These are phyloP conservation scores for Ormyrus rosae DNA, from an alignment of 2,888 invertebrate species.

Conservation along the genomic window DNA sequence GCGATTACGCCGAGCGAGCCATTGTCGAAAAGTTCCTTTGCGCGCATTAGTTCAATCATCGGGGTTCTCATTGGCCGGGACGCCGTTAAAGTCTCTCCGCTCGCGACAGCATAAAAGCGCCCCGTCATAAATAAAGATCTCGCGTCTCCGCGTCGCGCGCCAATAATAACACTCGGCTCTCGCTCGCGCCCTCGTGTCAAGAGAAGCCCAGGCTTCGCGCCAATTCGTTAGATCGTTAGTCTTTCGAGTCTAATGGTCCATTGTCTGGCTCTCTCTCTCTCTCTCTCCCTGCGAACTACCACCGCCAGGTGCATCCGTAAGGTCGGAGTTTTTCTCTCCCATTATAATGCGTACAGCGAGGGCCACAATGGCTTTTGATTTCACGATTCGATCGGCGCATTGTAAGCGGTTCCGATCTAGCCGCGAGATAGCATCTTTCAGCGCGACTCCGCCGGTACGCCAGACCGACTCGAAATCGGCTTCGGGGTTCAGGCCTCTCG, in stretches of 20 bases:
- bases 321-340: constrained; percentile 21
- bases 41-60: constrained; percentile 23
- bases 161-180: background rate
- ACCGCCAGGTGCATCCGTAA: constrained; percentile 34
- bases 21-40: constrained; percentile 29
- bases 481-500: constrained; percentile 8
- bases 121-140: constrained; percentile 46
- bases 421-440: background rate
- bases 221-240: constrained; percentile 33
- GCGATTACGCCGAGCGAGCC: background rate
- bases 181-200: background rate
- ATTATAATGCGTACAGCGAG: background rate
- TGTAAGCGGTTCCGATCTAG: constrained; percentile 22
- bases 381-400: constrained; percentile 44
- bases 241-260: constrained; percentile 6
- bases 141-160: background rate
- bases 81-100: constrained; percentile 23
- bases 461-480: constrained; percentile 22
- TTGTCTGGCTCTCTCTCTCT: background rate
- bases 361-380: constrained; percentile 30
- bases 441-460: background rate
- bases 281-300: background rate
- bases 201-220: background rate
- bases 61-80: constrained; percentile 25
- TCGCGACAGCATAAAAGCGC: constrained; percentile 39